A percentile compares a stretch with the other conserved stretches of the same genome.
Conservation (phyloP, 2,113 vertebrate species). For the Egretta garzetta region DNA sequence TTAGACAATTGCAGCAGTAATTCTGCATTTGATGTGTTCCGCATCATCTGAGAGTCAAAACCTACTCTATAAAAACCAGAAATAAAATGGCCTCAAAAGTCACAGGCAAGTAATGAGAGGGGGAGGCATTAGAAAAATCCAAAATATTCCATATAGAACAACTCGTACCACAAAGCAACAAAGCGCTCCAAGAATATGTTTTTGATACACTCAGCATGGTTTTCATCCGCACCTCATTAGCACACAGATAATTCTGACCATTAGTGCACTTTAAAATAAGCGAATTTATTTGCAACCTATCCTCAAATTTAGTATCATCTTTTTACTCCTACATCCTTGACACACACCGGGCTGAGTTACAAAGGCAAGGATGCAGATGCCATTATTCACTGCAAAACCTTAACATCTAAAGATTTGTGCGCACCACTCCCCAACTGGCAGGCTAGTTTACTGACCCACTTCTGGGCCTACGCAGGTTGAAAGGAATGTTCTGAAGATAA, state of each 20-base stretch:
- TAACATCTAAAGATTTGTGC: neutral
- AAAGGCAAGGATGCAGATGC: neutral
- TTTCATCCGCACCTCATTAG: constrained; percentile 40
- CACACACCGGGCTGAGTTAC: neutral
- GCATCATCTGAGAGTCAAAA: neutral
- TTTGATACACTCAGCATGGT: constrained; percentile 23
- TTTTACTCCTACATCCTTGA: neutral
- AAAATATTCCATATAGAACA: constrained; percentile 13
- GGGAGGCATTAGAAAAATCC: neutral
- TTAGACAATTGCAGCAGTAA: neutral
- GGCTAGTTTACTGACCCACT: neutral
- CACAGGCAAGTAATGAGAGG: neutral
- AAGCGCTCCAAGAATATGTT: constrained; percentile 17
- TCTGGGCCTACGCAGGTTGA: constrained; percentile 22
- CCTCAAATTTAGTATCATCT: neutral
- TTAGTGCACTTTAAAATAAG: neutral
- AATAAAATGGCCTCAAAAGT: constrained; percentile 1
- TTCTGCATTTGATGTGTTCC: neutral
- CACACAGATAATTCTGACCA: constrained; percentile 18
- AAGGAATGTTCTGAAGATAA: neutral
- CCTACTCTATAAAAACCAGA: neutral
- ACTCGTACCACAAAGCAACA: constrained; percentile 13
- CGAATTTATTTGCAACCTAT: neutral
- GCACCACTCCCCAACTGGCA: neutral
- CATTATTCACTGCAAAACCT: neutral